These are phyloP conservation scores for Teleogryllus occipitalis DNA, from an alignment of 1,140 invertebrate genomes.

Conservation along the genomic window DNA sequence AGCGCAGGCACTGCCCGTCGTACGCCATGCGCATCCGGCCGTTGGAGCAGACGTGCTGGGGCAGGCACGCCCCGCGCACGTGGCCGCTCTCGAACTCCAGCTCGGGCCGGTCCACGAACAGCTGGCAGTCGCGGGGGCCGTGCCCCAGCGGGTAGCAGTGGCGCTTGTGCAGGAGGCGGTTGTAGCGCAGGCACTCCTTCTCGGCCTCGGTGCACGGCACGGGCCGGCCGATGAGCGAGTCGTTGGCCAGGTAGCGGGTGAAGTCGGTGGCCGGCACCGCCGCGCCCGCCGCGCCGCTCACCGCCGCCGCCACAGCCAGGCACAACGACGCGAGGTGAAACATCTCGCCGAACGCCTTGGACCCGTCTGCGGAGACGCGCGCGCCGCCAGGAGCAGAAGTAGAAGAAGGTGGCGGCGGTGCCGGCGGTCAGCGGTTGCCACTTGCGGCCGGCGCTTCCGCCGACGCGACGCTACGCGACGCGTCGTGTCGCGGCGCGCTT, in stretches of 20 bases:
- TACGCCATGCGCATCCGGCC: neutral
- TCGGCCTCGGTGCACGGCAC: neutral
- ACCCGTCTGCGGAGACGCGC: too few relatives aligned
- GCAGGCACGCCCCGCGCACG: neutral
- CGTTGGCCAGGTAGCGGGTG: neutral
- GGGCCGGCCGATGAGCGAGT: neutral
- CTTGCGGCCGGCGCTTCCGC: too few relatives aligned
- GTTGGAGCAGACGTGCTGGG: neutral
- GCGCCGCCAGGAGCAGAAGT: too few relatives aligned
- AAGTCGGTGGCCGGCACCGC: neutral
- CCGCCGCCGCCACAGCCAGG: too few relatives aligned
- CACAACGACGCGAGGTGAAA: too few relatives aligned
- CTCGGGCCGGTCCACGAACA: neutral
- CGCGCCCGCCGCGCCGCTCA: too few relatives aligned
- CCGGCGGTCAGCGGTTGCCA: too few relatives aligned
- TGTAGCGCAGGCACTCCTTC: neutral
- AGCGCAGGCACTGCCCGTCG: neutral
- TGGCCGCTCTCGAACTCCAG: neutral
- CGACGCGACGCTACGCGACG: too few relatives aligned
- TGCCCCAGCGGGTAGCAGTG: neutral
- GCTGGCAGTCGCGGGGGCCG: neutral
- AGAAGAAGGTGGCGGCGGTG: too few relatives aligned
- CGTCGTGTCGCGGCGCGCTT: too few relatives aligned
- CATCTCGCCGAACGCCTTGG: too few relatives aligned
- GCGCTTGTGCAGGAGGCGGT: neutral